A percentile compares a stretch with the other conserved stretches of the same genome.
These are phyloP conservation scores for Heliconius hortense DNA, from an alignment of 2,888 invertebrate genomes.

Conservation along the genomic window DNA sequence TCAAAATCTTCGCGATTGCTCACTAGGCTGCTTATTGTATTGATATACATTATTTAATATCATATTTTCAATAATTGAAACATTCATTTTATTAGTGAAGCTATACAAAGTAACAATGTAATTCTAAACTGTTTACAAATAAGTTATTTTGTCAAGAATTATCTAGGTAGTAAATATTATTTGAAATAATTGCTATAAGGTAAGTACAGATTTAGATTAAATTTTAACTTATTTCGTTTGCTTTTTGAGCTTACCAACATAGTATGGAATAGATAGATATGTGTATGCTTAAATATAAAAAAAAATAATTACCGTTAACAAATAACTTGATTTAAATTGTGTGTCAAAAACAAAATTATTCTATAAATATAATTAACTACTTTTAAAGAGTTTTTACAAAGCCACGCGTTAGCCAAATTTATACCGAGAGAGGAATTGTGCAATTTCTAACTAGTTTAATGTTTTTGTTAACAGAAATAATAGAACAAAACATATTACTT, in stretches of 20 bases:
- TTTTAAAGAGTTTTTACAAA: conserved; percentile 8
- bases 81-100: background rate
- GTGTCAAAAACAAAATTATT: background rate
- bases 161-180: background rate
- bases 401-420: background rate
- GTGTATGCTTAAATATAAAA: background rate
- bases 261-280: background rate
- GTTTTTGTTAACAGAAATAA: background rate
- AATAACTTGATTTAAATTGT: background rate
- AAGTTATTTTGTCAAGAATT: too few species aligned
- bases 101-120: background rate
- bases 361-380: background rate
- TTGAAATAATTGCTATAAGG: background rate
- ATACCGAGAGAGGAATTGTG: background rate
- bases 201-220: background rate
- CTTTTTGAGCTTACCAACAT: background rate
- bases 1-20: conserved; percentile 62
- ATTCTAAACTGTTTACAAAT: background rate
- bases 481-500: background rate
- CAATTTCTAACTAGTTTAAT: background rate
- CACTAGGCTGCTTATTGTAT: conserved; percentile 59
- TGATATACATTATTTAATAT: conserved; percentile 4
- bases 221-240: background rate
- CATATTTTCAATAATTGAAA: background rate
- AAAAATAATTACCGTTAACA: background rate